Evolutionary conservation across 2,113 vertebrate genomes (phyloP).

Genomic region (Indicator indicator): DNA sequence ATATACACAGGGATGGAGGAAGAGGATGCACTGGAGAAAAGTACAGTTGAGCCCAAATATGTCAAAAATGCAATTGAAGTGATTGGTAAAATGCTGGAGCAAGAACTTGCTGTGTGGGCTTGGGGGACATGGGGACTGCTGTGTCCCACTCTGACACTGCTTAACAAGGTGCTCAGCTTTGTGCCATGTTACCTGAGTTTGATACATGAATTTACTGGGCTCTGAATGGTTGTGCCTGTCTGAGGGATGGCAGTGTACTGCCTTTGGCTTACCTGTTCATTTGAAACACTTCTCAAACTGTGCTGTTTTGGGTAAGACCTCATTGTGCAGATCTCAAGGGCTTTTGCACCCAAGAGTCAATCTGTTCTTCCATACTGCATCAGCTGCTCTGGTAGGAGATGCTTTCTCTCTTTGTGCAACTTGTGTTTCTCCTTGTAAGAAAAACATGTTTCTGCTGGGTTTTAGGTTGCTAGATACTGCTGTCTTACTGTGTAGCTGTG

Average conservation of each 20-base stretch:
- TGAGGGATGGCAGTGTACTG: background rate
- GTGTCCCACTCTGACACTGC: background rate
- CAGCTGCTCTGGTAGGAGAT: background rate
- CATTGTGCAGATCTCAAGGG: background rate
- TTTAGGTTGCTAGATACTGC: background rate
- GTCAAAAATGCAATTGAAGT: background rate
- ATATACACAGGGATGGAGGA: background rate
- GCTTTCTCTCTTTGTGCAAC: background rate
- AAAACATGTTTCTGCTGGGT: background rate
- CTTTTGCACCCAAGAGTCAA: background rate
- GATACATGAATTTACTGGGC: background rate
- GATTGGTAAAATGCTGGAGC: background rate
- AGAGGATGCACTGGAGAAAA: background rate
- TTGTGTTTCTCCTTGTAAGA: background rate
- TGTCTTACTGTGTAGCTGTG: background rate
- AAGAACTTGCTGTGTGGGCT: no score
- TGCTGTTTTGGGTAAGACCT: background rate
- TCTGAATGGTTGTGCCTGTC: background rate
- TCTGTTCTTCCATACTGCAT: background rate
- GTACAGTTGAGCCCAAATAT: background rate
- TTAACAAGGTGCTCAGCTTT: background rate
- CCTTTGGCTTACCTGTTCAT: background rate
- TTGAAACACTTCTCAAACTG: background rate
- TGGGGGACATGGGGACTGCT: background rate
- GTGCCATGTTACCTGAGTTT: background rate